Conservation (phyloP, 2,888 invertebrate genomes). For the Entomobrya proxima region DNA sequence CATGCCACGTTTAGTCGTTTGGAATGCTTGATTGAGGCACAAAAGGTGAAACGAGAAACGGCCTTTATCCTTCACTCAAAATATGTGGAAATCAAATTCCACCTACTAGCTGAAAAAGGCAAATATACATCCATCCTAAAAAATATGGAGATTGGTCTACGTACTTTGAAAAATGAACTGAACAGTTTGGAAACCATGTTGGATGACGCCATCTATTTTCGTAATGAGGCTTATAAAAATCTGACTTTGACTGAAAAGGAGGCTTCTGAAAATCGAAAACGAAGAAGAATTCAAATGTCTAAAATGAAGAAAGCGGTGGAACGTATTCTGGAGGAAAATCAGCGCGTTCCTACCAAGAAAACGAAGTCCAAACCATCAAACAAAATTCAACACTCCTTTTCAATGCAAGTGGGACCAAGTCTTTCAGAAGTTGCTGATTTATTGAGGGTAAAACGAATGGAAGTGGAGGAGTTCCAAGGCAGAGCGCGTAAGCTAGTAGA, state of each 20-base stretch:
- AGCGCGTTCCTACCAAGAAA: slow-evolving; percentile 57
- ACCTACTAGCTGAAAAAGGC: slow-evolving; percentile 71
- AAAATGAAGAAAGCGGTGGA: slow-evolving; percentile 75
- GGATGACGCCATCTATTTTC: slow-evolving; percentile 73
- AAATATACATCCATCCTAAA: slow-evolving; percentile 71
- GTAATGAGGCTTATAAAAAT: slow-evolving; percentile 71
- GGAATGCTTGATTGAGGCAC: slow-evolving; percentile 71
- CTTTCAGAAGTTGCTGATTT: slow-evolving; percentile 44
- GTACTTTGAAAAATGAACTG: slow-evolving; percentile 69
- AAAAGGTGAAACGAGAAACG: slow-evolving; percentile 74
- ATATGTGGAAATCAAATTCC: slow-evolving; percentile 73
- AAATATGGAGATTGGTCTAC: slow-evolving; percentile 70
- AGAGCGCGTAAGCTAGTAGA: slow-evolving; percentile 71
- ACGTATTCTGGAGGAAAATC: slow-evolving; percentile 71
- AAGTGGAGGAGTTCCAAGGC: slow-evolving; percentile 72
- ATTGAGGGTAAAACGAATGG: slow-evolving; percentile 62
- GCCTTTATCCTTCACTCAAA: slow-evolving; percentile 73
- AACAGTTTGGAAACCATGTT: slow-evolving; percentile 73
- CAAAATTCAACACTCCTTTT: neutral
- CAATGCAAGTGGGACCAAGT: slow-evolving; percentile 2
- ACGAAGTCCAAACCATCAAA: slow-evolving; percentile 13
- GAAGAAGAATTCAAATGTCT: slow-evolving; percentile 72
- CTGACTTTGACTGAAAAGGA: slow-evolving; percentile 72
- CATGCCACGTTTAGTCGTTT: slow-evolving; percentile 60
- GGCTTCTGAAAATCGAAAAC: slow-evolving; percentile 72